These are phyloP conservation scores for Kryptolebias marmoratus DNA, from an alignment of 2,113 vertebrate species.

Conservation along the genomic window DNA sequence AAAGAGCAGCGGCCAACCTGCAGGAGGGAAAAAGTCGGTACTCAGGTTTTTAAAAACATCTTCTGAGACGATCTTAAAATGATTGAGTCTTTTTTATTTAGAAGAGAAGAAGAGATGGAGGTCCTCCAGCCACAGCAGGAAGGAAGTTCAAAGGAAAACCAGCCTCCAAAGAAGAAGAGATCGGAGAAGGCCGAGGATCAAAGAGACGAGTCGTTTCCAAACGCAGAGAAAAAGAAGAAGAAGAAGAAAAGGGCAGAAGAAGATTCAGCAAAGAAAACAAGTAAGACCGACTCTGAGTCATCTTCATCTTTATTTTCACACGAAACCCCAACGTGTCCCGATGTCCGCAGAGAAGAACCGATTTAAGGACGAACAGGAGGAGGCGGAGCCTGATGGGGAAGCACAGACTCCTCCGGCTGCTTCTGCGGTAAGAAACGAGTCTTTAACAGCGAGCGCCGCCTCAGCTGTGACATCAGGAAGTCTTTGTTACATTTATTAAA, in stretches of 20 bases:
- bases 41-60: neutral
- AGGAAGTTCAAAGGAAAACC: conserved; percentile 55
- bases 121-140: neutral
- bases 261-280: conserved; percentile 48
- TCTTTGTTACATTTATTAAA: too few relatives aligned
- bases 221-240: conserved; percentile 23
- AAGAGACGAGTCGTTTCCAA: neutral
- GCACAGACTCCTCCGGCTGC: neutral
- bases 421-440: conserved; percentile 11
- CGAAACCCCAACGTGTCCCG: neutral
- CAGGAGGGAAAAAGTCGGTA: conserved; percentile 44
- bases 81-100: too few relatives aligned
- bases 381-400: conserved; percentile 10
- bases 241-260: neutral
- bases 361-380: conserved; percentile 9
- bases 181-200: neutral
- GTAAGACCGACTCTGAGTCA: conserved; percentile 28
- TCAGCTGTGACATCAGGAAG: too few relatives aligned
- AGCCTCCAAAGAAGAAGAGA: conserved; percentile 23
- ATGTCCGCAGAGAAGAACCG: conserved; percentile 54
- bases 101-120: too few relatives aligned
- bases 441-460: too few relatives aligned
- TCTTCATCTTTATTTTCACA: neutral
- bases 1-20: neutral
- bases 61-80: neutral